Evolutionary conservation across 2,888 invertebrate genomes (phyloP).

Genomic region (Archips xylosteana): DNA sequence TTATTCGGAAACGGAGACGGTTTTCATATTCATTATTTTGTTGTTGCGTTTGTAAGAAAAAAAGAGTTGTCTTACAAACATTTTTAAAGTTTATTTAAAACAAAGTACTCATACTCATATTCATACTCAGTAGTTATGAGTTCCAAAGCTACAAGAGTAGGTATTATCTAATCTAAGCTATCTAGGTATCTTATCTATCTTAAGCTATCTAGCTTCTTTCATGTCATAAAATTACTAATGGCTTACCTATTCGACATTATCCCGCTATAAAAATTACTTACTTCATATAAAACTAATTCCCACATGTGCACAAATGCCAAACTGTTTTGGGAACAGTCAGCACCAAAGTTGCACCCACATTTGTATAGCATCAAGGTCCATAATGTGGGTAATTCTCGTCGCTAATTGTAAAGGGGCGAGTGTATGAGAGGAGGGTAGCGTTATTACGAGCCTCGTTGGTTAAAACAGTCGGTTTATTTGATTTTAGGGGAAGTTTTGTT

Average conservation of each 20-base stretch:
- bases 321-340: conserved; percentile 33
- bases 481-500: conserved; percentile 37
- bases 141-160: background rate
- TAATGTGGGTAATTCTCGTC: conserved; percentile 45
- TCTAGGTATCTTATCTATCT: no score
- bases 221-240: background rate
- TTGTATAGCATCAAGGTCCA: conserved; percentile 35
- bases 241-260: background rate
- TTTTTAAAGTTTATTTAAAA: background rate
- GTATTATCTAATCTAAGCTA: no score
- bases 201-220: background rate
- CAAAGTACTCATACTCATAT: no score
- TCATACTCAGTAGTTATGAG: background rate
- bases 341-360: conserved; percentile 22
- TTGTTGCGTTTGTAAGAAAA: background rate
- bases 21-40: no score
- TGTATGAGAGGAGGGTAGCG: conserved; percentile 56
- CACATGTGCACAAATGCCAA: conserved; percentile 38
- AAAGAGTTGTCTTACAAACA: background rate
- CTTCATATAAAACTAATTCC: conserved; percentile 39
- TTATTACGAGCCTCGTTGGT: conserved; percentile 40
- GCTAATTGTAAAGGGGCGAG: conserved; percentile 65
- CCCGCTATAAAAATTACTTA: conserved; percentile 29
- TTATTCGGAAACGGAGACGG: background rate
- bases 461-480: conserved; percentile 39